Evolutionary conservation across 1,140 invertebrate species (phyloP).

Genomic region (Drosophila obscura): DNA sequence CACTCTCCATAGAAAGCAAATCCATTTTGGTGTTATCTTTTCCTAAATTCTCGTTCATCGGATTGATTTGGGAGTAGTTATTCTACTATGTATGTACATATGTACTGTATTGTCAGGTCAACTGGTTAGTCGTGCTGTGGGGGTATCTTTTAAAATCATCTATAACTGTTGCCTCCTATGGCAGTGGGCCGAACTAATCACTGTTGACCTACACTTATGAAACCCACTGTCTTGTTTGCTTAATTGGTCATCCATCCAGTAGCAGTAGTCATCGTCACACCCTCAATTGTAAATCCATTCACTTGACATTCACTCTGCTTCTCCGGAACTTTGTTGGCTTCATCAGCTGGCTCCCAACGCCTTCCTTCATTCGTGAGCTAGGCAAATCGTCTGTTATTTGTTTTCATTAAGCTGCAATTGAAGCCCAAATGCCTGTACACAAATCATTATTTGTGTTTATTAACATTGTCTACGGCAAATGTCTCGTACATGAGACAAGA

Average conservation of each 20-base stretch:
- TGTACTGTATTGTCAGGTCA: too few relatives aligned
- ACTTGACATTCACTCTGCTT: conserved; percentile 17
- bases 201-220: neutral
- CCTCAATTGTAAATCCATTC: conserved; percentile 22
- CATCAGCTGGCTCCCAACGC: conserved; percentile 10
- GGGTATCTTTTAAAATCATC: too few relatives aligned
- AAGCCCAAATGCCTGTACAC: conserved; percentile 68
- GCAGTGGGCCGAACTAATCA: too few relatives aligned
- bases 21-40: too few relatives aligned
- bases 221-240: conserved; percentile 2
- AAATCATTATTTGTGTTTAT: conserved; percentile 69
- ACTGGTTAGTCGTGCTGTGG: too few relatives aligned
- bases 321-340: conserved; percentile 38
- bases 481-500: conserved; percentile 60
- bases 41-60: too few relatives aligned
- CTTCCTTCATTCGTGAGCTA: conserved; percentile 28
- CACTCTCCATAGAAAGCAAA: too few relatives aligned
- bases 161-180: too few relatives aligned
- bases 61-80: too few relatives aligned
- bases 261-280: conserved; percentile 19
- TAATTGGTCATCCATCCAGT: conserved; percentile 6
- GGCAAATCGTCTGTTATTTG: conserved; percentile 68
- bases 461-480: conserved; percentile 52
- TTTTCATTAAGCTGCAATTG: conserved; percentile 74
- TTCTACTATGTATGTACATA: too few relatives aligned